Base-by-base conservation (phyloP, 2,797 vertebrate species). In the Eleutherodactylus coqui region DNA sequence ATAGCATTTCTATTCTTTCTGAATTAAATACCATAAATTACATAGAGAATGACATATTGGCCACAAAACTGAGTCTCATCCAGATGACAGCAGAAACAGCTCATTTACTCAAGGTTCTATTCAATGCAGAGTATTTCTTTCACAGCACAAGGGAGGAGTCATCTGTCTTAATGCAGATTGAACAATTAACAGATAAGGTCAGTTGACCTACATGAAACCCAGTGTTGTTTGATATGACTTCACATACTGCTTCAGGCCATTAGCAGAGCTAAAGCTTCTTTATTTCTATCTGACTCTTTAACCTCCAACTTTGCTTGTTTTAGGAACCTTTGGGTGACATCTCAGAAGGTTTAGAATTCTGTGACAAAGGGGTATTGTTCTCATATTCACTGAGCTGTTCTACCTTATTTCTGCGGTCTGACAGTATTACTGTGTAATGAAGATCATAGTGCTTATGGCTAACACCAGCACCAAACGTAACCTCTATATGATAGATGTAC, bases 111-210 rank as follows among this genome's bases (percentile, higher is more conserved):
- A 38, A 55, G 27, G 73, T 27, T 83, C 73, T 75, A 75, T 83
- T 49, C 34, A 80, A 79, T 84, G 16, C 84, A 75, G 34, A 73
- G 83, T 75, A 62, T 80, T 80, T 60, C 43, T 24, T 8, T 24
- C 58, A 43, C 47, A 80, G 53, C 58, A 53, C 76, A 84, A 75
- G 67, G 34, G 45, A 87, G 82, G 70, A 75, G 82, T 47, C 43
- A n/a, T 62, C 75, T 87, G 27, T 76, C 82, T 81, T 47, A 41
- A 8, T 75, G 5, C 43, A 53, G 29, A 41, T 51, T 45, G 73
- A 73, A 75, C 82, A 84, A 84, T 87, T 76, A 80, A 76, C 67
- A 87, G 86, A 85, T 87, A 87, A 85, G 82, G 86, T 81, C 86
- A 84, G 86, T 81, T 87, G 82, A 87, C 86, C 86, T 84, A 87